Base-by-base conservation (phyloP, 2,888 invertebrate species). In the Leptothorax acervorum region DNA sequence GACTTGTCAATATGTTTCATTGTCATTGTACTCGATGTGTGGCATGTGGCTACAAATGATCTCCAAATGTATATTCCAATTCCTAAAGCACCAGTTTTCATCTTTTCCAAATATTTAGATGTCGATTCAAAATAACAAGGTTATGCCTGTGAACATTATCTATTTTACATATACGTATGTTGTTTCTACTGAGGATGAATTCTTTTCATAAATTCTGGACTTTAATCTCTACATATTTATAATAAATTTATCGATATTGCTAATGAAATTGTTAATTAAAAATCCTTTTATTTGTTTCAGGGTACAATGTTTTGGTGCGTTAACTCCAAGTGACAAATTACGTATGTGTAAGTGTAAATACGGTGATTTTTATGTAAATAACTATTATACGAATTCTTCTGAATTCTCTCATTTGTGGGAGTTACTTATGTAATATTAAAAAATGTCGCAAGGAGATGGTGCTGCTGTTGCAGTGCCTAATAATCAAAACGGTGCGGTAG, bases 391-490 rank as follows among this genome's bases (percentile, higher is more conserved):
- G 18, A n/a, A 63, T 73, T 28, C 3, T n/a, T 51, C 53, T 35
- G 28, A 83, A 74, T 31, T 57, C 48, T 62, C 18, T 65, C 73
- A 42, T 76, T 55, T 39, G 60, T 45, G 66, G 51, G 62, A 79
- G 70, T 5, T 84, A 73, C 53, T 73, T 86, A 83, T 51, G 83
- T 86, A 83, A 68, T 84, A 81, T 85, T 74, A 83, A 92, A 81
- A 87, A 86, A 94, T 94, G 94, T 90, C 94, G 79, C 92, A 92
- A 88, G 89, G 87, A 68, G 92, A 93, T 71, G 90, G 88, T 81
- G 88, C 90, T 65, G 86, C 90, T 85, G 86, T 89, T 73, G 92
- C 92, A 63, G 85, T 91, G 81, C 85, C 87, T 28, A 93, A 92
- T 85, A 94, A 93, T 89, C 93, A 92, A 81, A 93, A 93, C 85